These are phyloP conservation scores for Mungos mungo DNA, from an alignment of 2,113 vertebrate species.

Conservation along the genomic window DNA sequence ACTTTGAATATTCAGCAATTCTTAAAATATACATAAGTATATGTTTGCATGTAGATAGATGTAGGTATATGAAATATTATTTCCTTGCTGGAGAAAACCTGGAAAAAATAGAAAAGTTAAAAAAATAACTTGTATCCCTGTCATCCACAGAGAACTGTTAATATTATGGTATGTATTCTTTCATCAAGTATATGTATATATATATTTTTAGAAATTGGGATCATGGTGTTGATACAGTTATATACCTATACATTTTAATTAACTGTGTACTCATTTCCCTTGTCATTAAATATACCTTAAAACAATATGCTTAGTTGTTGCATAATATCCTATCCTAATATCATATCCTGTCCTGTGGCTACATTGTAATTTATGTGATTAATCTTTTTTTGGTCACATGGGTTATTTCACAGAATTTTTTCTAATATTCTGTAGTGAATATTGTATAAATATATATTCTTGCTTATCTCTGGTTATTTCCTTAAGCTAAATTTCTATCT, in stretches of 20 bases:
- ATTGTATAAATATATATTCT: background rate
- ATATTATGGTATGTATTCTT: background rate
- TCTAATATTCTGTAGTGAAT: background rate
- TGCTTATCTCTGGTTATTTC: background rate
- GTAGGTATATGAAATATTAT: background rate
- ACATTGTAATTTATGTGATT: background rate
- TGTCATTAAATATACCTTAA: slow-evolving; percentile 3
- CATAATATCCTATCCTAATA: background rate
- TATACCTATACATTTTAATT: slow-evolving; percentile 5
- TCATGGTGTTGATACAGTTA: background rate
- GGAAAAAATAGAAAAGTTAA: background rate
- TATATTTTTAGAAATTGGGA: background rate
- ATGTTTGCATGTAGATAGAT: background rate
- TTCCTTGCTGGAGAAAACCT: background rate
- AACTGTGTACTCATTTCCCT: background rate
- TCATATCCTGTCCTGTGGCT: background rate
- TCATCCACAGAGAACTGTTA: background rate
- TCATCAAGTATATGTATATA: background rate
- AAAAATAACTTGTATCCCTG: background rate
- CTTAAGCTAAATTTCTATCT: background rate
- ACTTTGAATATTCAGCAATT: background rate
- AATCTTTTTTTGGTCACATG: background rate
- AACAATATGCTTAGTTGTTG: background rate
- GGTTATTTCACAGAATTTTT: background rate
- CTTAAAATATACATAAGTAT: background rate